Percentiles rank a stretch among this genome's conserved stretches.
Conservation (phyloP, 2,113 vertebrate genomes). For the Eulemur macaco region DNA sequence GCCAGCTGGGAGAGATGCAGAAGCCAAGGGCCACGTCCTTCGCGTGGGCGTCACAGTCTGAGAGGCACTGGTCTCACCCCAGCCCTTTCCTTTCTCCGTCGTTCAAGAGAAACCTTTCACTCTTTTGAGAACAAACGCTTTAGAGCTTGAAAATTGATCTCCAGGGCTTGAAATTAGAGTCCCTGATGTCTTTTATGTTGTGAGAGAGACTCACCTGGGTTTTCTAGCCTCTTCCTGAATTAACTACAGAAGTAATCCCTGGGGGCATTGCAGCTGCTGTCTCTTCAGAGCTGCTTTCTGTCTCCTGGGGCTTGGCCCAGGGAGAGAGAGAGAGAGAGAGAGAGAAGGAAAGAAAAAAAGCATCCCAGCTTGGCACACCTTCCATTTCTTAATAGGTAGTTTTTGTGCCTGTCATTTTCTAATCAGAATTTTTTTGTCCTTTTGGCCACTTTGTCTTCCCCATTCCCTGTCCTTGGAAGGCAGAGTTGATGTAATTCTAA, state of each 20-base stretch:
- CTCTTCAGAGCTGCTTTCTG: not conserved
- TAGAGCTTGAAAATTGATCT: conserved; percentile 61
- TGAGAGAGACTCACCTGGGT: conserved; percentile 49
- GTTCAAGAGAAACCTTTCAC: not conserved
- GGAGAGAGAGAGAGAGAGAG: not conserved
- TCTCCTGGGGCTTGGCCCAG: not conserved
- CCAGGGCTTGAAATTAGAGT: conserved; percentile 59
- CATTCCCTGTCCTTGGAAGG: not conserved
- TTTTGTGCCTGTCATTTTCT: not conserved
- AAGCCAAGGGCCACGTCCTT: not conserved
- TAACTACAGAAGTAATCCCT: conserved; percentile 50
- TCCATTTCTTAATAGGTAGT: not conserved
- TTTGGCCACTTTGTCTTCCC: not conserved
- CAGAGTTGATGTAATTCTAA: not conserved
- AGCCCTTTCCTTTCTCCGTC: not conserved
- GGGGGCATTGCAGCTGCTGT: not conserved
- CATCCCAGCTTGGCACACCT: not conserved
- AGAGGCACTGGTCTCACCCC: not conserved
- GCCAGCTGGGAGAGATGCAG: not conserved
- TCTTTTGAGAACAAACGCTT: not conserved
- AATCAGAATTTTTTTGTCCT: not conserved
- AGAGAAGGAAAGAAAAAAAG: not conserved
- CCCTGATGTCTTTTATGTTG: conserved; percentile 23
- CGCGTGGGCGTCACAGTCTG: not conserved
- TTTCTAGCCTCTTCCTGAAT: conserved; percentile 68